Evolutionary conservation across 1,140 invertebrate species (phyloP), one percentile per base, ranked within the genome.

Genomic region (Drosophila baimaii): DNA sequence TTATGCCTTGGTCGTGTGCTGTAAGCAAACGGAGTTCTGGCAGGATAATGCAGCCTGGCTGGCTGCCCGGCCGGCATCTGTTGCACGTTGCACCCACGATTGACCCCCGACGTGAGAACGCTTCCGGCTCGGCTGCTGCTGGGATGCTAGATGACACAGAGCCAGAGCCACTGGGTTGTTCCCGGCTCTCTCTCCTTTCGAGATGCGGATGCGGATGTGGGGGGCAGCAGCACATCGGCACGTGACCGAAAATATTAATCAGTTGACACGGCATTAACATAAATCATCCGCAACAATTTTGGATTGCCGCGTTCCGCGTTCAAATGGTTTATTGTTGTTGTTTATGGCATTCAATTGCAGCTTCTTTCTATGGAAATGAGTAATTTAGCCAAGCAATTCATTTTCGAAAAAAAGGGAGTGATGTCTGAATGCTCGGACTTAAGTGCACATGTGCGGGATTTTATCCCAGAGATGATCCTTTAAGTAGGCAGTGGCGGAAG

Each of bases 181-280:
- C 68, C 76, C 66, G 64, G 49, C 37, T 76, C 82, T 51, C 69
- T n/a, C 46, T 43, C n/a, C 43, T 39, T 35, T 49, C 47, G 58
- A 46, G 76, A 62, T 78, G 72, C 61, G 84, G 72, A 81, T 81
- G 77, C n/a, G n/a, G n/a, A n/a, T n/a, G n/a, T n/a, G 61, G 70
- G 54, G 10, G n/a, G 13, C 8, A 5, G 29, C n/a, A n/a, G n/a
- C n/a, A n/a, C n/a, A n/a, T 6, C 77, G 84, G 85, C 84, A 89
- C 84, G 84, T 89, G 84, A 89, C 84, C 84, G 49, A 89, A 89
- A 89, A 89, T 89, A 89, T 89, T 89, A 89, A 90, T 84, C 84
- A 89, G 84, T 90, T 88, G 73, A 84, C 85, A 90, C 79, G 85
- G 80, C 70, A 89, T 89, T 89, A 89, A 89, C 84, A 89, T 89